phyloP scores from a whole-genome alignment of 2,888 invertebrate species.

The Cheilosia scutellata region DNA sequence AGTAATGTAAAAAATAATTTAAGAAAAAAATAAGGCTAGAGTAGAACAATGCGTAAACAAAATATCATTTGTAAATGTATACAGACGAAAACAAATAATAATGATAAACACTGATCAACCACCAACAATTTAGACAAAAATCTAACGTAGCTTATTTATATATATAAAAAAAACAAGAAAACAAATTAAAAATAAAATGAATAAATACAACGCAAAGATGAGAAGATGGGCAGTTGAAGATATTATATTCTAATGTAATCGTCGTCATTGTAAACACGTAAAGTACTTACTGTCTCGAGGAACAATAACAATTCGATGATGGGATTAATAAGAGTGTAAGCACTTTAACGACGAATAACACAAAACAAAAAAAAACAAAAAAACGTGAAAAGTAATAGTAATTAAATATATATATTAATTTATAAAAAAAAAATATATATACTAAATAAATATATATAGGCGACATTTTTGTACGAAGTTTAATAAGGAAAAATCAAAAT shows the following conservation, averaged over 20 bases:
- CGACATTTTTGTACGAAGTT: slow-evolving; percentile 76
- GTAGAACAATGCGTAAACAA: slow-evolving; percentile 69
- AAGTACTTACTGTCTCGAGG: slow-evolving; percentile 29
- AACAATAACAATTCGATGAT: slow-evolving; percentile 44
- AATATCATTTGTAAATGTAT: slow-evolving; percentile 76
- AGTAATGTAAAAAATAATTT: slow-evolving; percentile 75
- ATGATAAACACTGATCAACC: slow-evolving; percentile 75
- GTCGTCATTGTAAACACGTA: slow-evolving; percentile 27
- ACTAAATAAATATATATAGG: slow-evolving; percentile 73
- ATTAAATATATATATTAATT: slow-evolving; percentile 63
- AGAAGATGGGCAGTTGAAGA: slow-evolving; percentile 34
- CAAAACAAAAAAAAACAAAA: slow-evolving; percentile 19
- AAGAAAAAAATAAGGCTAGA: slow-evolving; percentile 69
- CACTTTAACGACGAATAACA: slow-evolving; percentile 34
- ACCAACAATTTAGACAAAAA: slow-evolving; percentile 72
- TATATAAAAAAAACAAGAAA: slow-evolving; percentile 32
- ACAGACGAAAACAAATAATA: slow-evolving; percentile 75
- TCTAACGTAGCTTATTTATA: slow-evolving; percentile 73
- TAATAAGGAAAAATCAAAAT: slow-evolving; percentile 73
- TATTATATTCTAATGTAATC: slow-evolving; percentile 58
- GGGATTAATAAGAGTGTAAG: slow-evolving; percentile 2
- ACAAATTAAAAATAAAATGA: slow-evolving; percentile 31
- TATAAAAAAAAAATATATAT: slow-evolving; percentile 60
- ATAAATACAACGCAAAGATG: slow-evolving; percentile 56
- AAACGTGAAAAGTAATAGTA: slow-evolving; percentile 47